Conservation (phyloP, 2,888 invertebrate genomes). For the Eremobia ochroleuca region DNA sequence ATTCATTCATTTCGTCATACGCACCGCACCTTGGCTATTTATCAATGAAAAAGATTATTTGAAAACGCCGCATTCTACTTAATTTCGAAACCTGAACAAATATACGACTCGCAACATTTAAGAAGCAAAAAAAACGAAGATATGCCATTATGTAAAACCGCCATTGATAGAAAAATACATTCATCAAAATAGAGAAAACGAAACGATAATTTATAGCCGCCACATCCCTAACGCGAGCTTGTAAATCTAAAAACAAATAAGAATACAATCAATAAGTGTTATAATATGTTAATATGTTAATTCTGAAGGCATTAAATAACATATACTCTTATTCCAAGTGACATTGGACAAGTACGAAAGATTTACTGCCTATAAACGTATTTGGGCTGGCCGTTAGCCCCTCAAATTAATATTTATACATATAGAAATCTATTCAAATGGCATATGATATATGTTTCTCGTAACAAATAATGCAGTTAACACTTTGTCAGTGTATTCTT, state of each 20-base stretch:
- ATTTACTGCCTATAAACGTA: conserved; percentile 71
- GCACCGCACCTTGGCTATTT: conserved; percentile 51
- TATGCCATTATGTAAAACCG: conserved; percentile 25
- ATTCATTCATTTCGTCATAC: conserved; percentile 40
- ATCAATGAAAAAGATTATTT: conserved; percentile 50
- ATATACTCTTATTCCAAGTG: conserved; percentile 63
- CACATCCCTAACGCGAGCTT: conserved; percentile 58
- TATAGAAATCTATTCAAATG: conserved; percentile 73
- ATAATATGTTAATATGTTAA: conserved; percentile 78
- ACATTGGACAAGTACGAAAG: conserved; percentile 68
- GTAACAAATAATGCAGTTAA: conserved; percentile 72
- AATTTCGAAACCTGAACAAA: conserved; percentile 36
- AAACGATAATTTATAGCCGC: conserved; percentile 46
- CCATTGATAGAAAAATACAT: conserved; percentile 43
- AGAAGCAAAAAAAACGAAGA: conserved; percentile 8
- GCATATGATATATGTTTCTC: conserved; percentile 70
- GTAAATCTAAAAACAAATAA: conserved; percentile 75
- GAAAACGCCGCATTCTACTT: conserved; percentile 17
- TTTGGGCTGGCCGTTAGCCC: conserved; percentile 66
- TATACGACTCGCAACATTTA: neutral
- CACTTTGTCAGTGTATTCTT: conserved; percentile 57
- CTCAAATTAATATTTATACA: conserved; percentile 82
- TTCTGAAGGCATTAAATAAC: conserved; percentile 71
- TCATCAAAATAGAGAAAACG: conserved; percentile 43
- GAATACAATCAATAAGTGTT: conserved; percentile 77